phyloP scores from a whole-genome alignment of 2,797 vertebrate species.

The Eidolon dupreanum region DNA sequence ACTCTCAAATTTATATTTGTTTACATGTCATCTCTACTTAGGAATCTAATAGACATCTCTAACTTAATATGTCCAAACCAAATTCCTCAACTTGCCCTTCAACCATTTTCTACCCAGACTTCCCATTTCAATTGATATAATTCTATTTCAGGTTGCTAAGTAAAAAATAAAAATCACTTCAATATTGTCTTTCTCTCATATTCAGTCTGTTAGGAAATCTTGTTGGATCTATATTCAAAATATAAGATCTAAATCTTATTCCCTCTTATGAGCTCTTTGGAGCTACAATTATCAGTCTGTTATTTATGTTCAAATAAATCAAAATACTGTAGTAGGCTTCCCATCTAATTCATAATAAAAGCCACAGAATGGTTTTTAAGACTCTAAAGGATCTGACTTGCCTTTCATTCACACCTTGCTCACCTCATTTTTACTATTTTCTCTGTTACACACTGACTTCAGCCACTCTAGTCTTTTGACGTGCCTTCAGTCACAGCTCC shows the following conservation, averaged over 20 bases:
- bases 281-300: background rate
- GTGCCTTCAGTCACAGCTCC: background rate
- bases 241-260: background rate
- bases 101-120: background rate
- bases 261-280: background rate
- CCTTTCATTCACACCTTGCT: background rate
- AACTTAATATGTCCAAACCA: background rate
- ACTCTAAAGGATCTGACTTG: background rate
- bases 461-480: background rate
- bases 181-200: background rate
- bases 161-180: background rate
- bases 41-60: background rate
- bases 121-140: background rate
- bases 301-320: background rate
- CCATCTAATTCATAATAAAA: background rate
- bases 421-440: background rate
- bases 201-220: conserved; percentile 10
- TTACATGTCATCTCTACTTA: background rate
- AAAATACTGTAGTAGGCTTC: background rate
- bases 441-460: background rate
- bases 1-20: background rate
- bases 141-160: background rate
- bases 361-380: background rate
- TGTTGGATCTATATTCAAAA: background rate
- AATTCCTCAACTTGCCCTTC: background rate